Conservation (phyloP, 2,113 vertebrate species). For the Mystacornis crossleyi region DNA sequence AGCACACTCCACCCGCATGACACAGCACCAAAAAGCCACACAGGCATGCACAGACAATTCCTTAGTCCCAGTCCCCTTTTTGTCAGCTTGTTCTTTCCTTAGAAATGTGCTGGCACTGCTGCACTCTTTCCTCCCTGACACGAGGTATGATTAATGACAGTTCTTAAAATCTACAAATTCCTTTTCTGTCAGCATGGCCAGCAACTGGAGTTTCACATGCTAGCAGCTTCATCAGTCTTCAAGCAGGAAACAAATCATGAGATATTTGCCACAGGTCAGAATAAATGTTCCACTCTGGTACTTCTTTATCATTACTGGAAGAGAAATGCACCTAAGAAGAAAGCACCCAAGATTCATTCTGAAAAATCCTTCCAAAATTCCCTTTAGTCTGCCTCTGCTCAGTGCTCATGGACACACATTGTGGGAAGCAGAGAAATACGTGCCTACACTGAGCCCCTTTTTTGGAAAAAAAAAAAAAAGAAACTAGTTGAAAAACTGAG, state of each 20-base stretch:
- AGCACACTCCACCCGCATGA: not conserved
- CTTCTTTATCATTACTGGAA: slow-evolving; percentile 37
- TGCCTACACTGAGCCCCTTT: not conserved
- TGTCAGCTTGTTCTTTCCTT: not conserved
- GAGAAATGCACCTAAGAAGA: slow-evolving; percentile 44
- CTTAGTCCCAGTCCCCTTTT: not conserved
- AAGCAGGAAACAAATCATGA: slow-evolving; percentile 34
- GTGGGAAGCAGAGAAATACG: not conserved
- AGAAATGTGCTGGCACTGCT: not conserved
- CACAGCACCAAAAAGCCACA: not conserved
- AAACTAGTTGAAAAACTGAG: not conserved
- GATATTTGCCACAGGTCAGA: slow-evolving; percentile 22
- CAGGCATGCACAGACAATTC: not conserved
- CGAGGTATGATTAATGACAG: not conserved
- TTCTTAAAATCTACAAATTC: slow-evolving; percentile 53
- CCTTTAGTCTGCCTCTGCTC: not conserved
- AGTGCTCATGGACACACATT: not conserved
- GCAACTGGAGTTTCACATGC: not conserved
- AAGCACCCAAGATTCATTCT: slow-evolving; percentile 46
- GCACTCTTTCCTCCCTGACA: not conserved
- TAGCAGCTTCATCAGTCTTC: slow-evolving; percentile 49
- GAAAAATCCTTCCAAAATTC: slow-evolving; percentile 44
- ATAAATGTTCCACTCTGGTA: not conserved
- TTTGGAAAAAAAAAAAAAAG: not conserved
- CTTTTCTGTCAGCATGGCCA: slow-evolving; percentile 3